Base-by-base conservation (phyloP, 2,113 vertebrate species). In the Oxygymnocypris stewartii region DNA sequence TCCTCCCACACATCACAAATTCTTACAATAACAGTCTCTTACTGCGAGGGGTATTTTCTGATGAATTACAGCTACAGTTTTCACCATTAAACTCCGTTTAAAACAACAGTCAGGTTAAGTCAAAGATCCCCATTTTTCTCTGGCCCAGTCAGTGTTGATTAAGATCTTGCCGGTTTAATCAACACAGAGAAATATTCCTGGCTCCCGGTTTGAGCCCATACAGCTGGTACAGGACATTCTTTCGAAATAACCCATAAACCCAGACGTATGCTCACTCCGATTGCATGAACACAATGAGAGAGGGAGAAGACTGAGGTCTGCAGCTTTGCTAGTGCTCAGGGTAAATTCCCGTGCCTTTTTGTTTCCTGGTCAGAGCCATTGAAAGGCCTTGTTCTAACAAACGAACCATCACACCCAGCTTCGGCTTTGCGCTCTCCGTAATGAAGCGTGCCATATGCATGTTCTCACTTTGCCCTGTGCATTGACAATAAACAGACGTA, bases 111-210 rank as follows among this genome's bases (percentile, higher is more conserved):
- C 13, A 83, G 71, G 69, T 87, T 42, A 84, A 37, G 75, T 51
- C 28, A 14, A 74, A 88, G 65, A 79, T 87, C 65, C 77, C 23
- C 37, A 73, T 83, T 86, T 87, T 88, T 81, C 69, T 47, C 20
- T 69, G 63, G 47, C 84, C 47, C 67, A 85, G 88, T 89, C 90
- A 88, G 71, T 54, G 16, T 40, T 79, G 85, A 89, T 90, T 91
- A 89, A 88, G 79, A 81, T 90, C 85, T 86, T 88, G 76, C 86
- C 88, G 44, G 86, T 87, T 86, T 88, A 88, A 91, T 89, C 87
- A 75, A 82, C 54, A 82, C 71, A 31, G 69, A 69, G 85, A 88
- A 57, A 84, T 88, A 84, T 88, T 88, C 85, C 85, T 88, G 75
- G 59, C 88, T 87, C 78, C 79, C 71, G 12, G 83, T 78, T 87